These are phyloP conservation scores for Anguilla megastoma DNA, from an alignment of 2,797 vertebrate genomes.

Conservation along the genomic window DNA sequence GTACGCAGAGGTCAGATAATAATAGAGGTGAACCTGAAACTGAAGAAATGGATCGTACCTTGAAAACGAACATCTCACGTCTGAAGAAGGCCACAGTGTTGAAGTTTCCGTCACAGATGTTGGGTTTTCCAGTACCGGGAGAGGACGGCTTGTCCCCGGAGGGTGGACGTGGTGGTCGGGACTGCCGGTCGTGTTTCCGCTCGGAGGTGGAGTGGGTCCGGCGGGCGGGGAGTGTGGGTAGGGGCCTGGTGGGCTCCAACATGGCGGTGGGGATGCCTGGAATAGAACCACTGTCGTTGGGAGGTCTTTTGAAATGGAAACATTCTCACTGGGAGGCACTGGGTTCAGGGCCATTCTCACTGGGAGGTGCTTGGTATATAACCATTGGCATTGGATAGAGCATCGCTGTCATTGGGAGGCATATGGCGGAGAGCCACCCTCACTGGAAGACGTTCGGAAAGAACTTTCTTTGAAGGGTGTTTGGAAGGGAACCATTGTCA, in stretches of 20 bases:
- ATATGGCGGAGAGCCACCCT: too few relatives aligned
- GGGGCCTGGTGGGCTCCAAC: conserved; percentile 89
- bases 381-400: not conserved
- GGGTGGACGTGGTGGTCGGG: conserved; percentile 83
- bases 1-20: not conserved
- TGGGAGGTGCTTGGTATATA: not conserved
- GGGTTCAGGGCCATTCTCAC: conserved; percentile 56
- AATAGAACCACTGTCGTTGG: conserved; percentile 41
- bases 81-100: conserved; percentile 97
- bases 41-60: conserved; percentile 71
- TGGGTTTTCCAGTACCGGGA: conserved; percentile 85
- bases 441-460: not conserved
- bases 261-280: conserved; percentile 90
- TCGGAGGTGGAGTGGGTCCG: conserved; percentile 87
- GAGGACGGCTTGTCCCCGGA: conserved; percentile 82
- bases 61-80: conserved; percentile 98
- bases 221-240: conserved; percentile 88
- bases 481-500: not conserved
- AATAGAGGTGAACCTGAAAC: not conserved
- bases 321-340: not conserved
- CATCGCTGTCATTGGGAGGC: not conserved
- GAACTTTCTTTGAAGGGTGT: too few relatives aligned
- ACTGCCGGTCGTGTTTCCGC: conserved; percentile 85
- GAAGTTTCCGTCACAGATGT: conserved; percentile 97
- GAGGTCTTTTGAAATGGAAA: not conserved